Conservation (phyloP, 2,888 invertebrate species). For the Cyaniris semiargus region DNA sequence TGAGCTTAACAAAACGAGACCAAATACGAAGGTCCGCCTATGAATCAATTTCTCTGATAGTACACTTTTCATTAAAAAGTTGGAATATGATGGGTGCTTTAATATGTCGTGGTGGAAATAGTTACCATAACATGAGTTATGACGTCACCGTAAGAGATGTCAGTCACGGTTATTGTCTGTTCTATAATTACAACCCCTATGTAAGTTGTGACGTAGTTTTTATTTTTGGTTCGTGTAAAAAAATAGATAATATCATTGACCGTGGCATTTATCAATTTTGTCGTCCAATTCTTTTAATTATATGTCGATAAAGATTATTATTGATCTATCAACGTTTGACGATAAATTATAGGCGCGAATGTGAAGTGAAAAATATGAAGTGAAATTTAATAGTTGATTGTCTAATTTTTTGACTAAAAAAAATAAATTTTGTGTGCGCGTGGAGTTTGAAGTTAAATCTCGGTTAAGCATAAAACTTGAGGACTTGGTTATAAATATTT, state of each 20-base stretch:
- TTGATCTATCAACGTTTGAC: background rate
- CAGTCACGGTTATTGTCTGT: background rate
- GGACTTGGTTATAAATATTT: too few species aligned
- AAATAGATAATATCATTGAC: background rate
- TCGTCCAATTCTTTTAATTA: background rate
- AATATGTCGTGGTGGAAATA: too few species aligned
- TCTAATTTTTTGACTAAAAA: background rate
- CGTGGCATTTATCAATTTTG: conserved; percentile 13
- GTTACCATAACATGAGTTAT: too few species aligned
- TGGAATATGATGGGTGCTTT: too few species aligned
- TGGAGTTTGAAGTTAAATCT: too few species aligned
- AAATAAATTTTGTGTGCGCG: too few species aligned
- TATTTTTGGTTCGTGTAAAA: background rate
- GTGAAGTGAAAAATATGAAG: background rate
- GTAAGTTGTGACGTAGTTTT: conserved; percentile 4
- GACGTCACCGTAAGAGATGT: background rate
- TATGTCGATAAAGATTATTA: background rate
- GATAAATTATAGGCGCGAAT: background rate
- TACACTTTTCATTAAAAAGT: too few species aligned
- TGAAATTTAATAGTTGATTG: background rate
- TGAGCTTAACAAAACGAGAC: too few species aligned
- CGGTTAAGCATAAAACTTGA: too few species aligned
- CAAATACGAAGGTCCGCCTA: too few species aligned
- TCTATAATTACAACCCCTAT: conserved; percentile 2
- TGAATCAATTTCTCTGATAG: too few species aligned